Evolutionary conservation across 2,888 invertebrate genomes (phyloP), one percentile per base, ranked within the genome.

Genomic region (Catocala fraxini): DNA sequence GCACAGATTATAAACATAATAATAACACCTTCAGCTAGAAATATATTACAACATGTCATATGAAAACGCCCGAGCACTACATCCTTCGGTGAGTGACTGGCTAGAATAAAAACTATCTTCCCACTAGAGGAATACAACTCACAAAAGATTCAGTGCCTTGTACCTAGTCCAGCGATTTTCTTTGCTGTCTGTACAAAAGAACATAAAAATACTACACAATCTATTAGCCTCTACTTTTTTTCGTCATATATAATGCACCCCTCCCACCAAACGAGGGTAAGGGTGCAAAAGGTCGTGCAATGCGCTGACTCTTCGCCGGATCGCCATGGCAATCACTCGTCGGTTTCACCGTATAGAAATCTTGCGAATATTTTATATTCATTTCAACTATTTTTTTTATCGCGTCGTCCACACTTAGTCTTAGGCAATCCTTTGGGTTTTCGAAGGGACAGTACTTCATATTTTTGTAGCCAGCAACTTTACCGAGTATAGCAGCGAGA

Each of bases 371-470:
- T 35, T 33, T 39, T 10, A 48, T 0, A 12, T 6, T 48, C 10
- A 43, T 1, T 13, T 47, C 10, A 9, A 52, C 47, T 13, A 56
- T 61, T 35, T 4, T 47, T 47, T 46, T 45, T 0, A 61, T 41
- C 1, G 35, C 12, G n/a, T 11, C 6, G 1, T 42, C 33, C 5
- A 11, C 6, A 7, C 12, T 6, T 10, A 13, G 11, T 12, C 13
- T 11, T 34, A 3, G 11, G 48, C 56, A 61, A 1, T 10, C 11
- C 4, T 52, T 34, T 3, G 9, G 1, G 43, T 61, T 35, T 1
- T 6, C 58, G 48, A 75, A 77, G 0, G 85, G 85, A 56, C 84
- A 86, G 46, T 78, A 78, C 7, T 69, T 51, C 7, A 53, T 13
- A 53, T 67, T 71, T 43, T 64, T 73, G 25, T 66, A 79, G 6